Conservation (phyloP, 23 tunicate genomes). For the Phallusia fumigata region DNA sequence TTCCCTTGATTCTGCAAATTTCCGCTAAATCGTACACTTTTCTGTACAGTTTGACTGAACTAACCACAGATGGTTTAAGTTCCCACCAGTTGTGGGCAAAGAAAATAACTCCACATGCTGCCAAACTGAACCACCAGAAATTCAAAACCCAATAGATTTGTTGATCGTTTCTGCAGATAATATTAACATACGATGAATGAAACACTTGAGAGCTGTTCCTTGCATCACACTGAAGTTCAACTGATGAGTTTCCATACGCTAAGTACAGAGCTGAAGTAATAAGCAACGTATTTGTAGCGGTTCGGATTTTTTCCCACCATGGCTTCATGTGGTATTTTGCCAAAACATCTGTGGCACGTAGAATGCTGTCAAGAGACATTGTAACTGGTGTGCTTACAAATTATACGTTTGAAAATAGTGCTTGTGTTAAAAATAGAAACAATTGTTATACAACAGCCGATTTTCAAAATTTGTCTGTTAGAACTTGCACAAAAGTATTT, state of each 20-base stretch:
- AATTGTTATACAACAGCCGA: no score
- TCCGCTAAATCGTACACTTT: background rate
- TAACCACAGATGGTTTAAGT: background rate
- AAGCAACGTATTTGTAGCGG: background rate
- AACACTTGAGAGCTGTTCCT: background rate
- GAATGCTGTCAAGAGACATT: no score
- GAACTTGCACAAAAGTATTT: no score
- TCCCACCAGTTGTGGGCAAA: slow-evolving; percentile 1
- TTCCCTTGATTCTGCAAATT: no score
- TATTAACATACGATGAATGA: background rate
- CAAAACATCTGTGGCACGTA: background rate
- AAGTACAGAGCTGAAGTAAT: background rate
- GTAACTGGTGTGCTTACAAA: no score
- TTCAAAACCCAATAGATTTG: background rate
- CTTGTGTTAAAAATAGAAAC: no score
- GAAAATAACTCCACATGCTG: background rate
- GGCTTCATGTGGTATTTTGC: background rate
- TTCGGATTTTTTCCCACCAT: slow-evolving; percentile 2
- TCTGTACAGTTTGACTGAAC: background rate
- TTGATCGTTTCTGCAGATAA: background rate
- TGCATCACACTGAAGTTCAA: background rate
- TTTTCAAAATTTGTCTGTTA: no score
- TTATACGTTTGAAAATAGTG: no score
- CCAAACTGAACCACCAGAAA: background rate
- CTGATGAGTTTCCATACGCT: background rate